Base-by-base conservation (phyloP, 2,113 vertebrate genomes). In the Prunella fulvescens region DNA sequence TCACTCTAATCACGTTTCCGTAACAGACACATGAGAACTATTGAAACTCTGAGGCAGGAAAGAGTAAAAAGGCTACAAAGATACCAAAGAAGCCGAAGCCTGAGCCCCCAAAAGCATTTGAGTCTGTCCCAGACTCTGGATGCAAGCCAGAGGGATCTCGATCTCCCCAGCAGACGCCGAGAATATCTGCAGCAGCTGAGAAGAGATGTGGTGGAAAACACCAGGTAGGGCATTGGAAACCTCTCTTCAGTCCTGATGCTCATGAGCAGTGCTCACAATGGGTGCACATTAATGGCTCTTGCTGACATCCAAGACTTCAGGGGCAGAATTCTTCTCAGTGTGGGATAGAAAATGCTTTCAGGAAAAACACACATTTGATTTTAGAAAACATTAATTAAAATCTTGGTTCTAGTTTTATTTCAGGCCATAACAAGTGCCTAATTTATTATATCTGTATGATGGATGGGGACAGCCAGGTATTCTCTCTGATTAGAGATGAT, bases 71-170 rank as follows among this genome's bases (percentile, higher is more conserved):
- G 79, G 74, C 97, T 99, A 50, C 98, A 98, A 77, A 98, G 90
- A 31, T 98, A 92, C 83, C 95, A 97, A 19, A 98, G 99, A 90
- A 97, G 98, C 45, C 98, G 98, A 35, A 99, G 99, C 88, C 96
- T 99, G 65, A 99, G 99, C 94, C 98, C 98, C 56, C 97, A 98
- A 83, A 99, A 99, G 90, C 98, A 98, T 22, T 42, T 97, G 35
- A 95, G 89, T 69, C 29, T 96, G 39, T 92, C 95, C 54, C 93
- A 97, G 69, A 64, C 28, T 6, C 81, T 95, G 44, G 97, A 97
- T 29, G 17, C 81, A 7, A 94, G 93, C 26, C 80, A 96, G 65
- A 95, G 92, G 58, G 92, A 96, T 39, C 76, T 92, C 6, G 98
- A 98, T 54, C 86, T 96, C n/a, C 98, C 98, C 76, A 98, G 98